phyloP scores from a whole-genome alignment of 2,797 vertebrate species.

The Octomys mimax region DNA sequence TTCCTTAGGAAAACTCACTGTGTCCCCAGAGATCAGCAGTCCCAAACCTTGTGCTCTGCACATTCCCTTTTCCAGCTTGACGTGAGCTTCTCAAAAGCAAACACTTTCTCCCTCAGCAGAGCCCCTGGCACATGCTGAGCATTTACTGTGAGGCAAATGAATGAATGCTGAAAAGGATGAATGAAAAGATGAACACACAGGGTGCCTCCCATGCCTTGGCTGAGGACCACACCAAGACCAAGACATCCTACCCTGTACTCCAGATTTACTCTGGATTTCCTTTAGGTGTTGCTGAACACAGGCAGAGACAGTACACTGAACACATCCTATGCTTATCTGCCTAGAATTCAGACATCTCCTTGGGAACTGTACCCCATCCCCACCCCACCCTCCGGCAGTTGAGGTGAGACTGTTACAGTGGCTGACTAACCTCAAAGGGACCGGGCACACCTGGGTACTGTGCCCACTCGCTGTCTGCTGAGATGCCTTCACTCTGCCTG shows the following conservation, averaged over 20 bases:
- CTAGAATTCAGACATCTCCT: not conserved
- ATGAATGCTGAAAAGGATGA: constrained; percentile 13
- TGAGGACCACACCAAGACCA: not conserved
- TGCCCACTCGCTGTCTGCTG: not conserved
- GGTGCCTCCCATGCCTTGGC: not conserved
- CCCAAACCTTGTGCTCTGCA: not conserved
- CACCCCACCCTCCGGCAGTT: not conserved
- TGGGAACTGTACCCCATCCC: not conserved
- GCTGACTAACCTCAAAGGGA: not conserved
- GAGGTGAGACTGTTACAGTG: not conserved
- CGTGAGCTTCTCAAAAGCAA: constrained; percentile 9
- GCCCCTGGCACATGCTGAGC: not conserved
- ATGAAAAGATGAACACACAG: not conserved
- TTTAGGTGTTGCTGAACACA: not conserved
- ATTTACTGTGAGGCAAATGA: constrained; percentile 8
- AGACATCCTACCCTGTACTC: not conserved
- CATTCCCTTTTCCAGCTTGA: constrained; percentile 11
- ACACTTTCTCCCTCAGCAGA: constrained; percentile 9
- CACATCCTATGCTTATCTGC: not conserved
- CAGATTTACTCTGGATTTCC: not conserved
- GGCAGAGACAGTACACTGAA: accelerated
- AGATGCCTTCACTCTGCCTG: not conserved
- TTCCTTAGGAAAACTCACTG: not conserved
- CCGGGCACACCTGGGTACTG: not conserved
- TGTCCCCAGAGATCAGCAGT: not conserved